phyloP scores from a whole-genome alignment of 1,140 invertebrate genomes.

The Thaumetopoea pityocampa region DNA sequence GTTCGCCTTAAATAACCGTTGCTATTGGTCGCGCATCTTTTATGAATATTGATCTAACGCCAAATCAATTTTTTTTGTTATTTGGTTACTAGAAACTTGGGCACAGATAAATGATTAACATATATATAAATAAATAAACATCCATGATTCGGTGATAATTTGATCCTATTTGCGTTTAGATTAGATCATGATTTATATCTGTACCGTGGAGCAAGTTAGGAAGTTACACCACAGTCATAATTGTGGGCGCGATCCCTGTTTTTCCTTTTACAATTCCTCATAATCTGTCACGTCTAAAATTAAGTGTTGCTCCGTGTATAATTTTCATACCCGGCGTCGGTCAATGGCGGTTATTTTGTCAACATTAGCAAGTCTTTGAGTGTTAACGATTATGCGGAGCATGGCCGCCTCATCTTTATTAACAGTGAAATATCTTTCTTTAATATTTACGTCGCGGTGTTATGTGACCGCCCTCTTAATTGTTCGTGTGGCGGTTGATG shows the following conservation, averaged over 20 bases:
- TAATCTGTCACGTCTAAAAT: constrained; percentile 37
- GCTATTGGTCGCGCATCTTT: no score
- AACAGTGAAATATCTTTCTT: constrained; percentile 30
- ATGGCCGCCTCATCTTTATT: constrained; percentile 34
- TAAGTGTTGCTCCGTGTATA: constrained; percentile 27
- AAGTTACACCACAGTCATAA: not conserved
- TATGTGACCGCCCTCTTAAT: constrained; percentile 33
- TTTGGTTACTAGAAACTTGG: no score
- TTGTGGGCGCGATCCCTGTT: no score
- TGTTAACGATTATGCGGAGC: constrained; percentile 26
- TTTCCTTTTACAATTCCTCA: no score
- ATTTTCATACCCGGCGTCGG: constrained; percentile 24
- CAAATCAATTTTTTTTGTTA: no score
- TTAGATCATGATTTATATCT: not conserved
- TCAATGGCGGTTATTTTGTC: constrained; percentile 31
- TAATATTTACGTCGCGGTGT: constrained; percentile 34
- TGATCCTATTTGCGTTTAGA: not conserved
- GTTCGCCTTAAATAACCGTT: no score
- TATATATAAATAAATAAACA: no score
- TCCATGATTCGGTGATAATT: no score
- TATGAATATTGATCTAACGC: no score
- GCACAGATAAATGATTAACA: no score
- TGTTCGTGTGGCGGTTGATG: constrained; percentile 32
- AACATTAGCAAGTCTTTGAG: constrained; percentile 36
- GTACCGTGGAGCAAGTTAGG: not conserved